Percentiles rank a stretch among this genome's conserved stretches.
Conservation (phyloP, 2,797 vertebrate genomes). For the Peromyscus aztecus region DNA sequence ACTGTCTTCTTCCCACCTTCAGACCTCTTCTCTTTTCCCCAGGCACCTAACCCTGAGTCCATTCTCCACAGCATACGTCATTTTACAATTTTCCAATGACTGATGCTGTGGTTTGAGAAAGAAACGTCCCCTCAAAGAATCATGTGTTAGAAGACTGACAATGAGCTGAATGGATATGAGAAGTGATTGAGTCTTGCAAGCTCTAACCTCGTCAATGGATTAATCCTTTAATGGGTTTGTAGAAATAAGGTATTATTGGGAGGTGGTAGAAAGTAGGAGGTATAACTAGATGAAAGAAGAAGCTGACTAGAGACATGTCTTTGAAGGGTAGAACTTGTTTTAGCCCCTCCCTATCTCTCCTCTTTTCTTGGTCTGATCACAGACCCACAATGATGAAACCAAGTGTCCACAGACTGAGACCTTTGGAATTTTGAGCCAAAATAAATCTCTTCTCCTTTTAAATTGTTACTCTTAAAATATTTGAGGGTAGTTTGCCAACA, state of each 20-base stretch:
- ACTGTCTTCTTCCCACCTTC: too few species aligned
- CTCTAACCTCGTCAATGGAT: background rate
- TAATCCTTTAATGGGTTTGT: background rate
- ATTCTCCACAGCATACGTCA: fast-evolving
- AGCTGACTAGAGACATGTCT: background rate
- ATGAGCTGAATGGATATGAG: background rate
- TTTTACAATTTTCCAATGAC: background rate
- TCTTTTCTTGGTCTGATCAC: background rate
- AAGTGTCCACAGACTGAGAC: background rate
- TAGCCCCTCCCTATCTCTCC: background rate
- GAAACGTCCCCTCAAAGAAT: background rate
- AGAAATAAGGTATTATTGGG: background rate
- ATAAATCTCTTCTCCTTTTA: background rate
- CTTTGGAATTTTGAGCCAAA: background rate
- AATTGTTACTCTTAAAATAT: background rate
- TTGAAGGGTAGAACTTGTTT: background rate
- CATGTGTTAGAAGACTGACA: background rate
- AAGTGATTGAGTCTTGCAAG: background rate
- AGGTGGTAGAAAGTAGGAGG: background rate
- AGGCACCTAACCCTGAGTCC: background rate
- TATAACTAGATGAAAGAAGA: background rate
- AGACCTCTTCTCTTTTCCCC: background rate
- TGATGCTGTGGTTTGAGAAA: background rate
- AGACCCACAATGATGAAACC: background rate
- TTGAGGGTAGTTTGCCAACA: background rate